Evolutionary conservation across 2,888 invertebrate genomes (phyloP).

Genomic region (Seira ritae): DNA sequence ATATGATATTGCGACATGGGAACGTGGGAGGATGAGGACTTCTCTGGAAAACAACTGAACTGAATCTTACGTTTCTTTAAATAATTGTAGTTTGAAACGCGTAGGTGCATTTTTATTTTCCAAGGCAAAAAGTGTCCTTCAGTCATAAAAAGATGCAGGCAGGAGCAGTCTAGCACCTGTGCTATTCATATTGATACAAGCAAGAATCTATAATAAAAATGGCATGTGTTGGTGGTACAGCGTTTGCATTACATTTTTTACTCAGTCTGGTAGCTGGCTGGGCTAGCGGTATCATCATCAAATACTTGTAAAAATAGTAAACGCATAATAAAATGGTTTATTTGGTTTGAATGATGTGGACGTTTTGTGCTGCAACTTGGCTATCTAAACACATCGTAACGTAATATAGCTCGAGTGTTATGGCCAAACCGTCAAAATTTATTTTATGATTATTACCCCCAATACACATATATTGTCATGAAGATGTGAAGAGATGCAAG

Average conservation of each 20-base stretch:
- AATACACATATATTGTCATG: conserved; percentile 53
- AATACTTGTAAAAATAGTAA: conserved; percentile 48
- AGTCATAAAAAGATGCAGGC: background rate
- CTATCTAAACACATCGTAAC: background rate
- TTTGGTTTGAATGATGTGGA: conserved; percentile 26
- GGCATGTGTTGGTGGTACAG: background rate
- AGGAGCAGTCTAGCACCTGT: background rate
- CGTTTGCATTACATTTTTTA: no score
- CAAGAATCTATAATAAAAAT: background rate
- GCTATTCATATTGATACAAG: background rate
- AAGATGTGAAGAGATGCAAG: conserved; percentile 50
- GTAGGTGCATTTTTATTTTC: background rate
- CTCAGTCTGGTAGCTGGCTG: no score
- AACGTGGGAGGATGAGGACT: no score
- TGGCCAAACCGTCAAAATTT: conserved; percentile 53
- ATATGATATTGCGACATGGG: no score
- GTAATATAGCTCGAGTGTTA: background rate
- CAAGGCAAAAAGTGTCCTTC: background rate
- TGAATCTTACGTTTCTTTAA: background rate
- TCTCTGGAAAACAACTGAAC: background rate
- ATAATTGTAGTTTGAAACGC: background rate
- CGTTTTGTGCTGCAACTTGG: background rate
- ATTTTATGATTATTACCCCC: conserved; percentile 62
- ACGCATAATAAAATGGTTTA: conserved; percentile 42
- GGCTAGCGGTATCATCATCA: conserved; percentile 42